Evolutionary conservation across 1,140 invertebrate species (phyloP).

Genomic region (Arctopsyche grandis): DNA sequence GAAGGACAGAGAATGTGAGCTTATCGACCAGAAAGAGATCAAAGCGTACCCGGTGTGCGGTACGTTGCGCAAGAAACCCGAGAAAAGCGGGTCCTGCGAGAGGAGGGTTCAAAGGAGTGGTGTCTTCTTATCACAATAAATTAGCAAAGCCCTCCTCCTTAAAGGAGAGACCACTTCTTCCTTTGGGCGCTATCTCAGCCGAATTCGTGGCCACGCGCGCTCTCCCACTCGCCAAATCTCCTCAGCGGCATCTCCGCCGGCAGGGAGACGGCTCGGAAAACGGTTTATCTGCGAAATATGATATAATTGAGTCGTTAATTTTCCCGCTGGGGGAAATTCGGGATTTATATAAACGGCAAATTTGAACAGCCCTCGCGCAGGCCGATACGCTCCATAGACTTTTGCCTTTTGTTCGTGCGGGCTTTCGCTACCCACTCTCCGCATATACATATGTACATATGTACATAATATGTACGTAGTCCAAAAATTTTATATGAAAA

Average conservation of each 20-base stretch:
- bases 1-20: neutral
- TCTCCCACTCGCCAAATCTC: too few relatives aligned
- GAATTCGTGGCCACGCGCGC: too few relatives aligned
- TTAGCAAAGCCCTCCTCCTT: slow-evolving; percentile 2
- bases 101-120: neutral
- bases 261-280: neutral
- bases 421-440: too few relatives aligned
- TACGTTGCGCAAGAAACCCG: too few relatives aligned
- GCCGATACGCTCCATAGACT: neutral
- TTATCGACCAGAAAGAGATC: slow-evolving; percentile 14
- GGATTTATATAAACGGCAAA: neutral
- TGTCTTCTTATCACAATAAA: slow-evolving; percentile 14
- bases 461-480: too few relatives aligned
- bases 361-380: neutral
- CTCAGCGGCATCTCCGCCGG: too few relatives aligned
- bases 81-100: neutral
- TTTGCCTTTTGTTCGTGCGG: too few relatives aligned
- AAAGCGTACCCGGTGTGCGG: neutral
- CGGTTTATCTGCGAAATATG: neutral
- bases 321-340: neutral
- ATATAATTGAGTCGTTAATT: slow-evolving; percentile 24
- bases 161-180: neutral
- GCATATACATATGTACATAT: too few relatives aligned
- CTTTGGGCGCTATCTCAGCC: too few relatives aligned
- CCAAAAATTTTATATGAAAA: too few relatives aligned